Conservation (phyloP, 1,140 invertebrate genomes). For the Hirudo medicinalis region DNA sequence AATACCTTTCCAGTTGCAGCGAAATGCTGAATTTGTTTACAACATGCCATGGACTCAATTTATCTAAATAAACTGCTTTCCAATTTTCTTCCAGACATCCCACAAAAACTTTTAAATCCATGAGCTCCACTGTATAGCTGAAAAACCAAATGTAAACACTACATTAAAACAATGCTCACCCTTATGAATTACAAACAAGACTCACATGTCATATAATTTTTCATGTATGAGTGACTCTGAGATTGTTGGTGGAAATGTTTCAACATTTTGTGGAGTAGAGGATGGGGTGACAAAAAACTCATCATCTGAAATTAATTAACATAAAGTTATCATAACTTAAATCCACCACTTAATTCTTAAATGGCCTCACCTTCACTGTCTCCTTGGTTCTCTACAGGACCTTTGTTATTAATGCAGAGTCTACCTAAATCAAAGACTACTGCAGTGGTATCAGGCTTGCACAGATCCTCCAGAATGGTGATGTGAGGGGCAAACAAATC, state of each 20-base stretch:
- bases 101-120: constrained; percentile 73
- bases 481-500: constrained; percentile 87
- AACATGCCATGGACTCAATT: constrained; percentile 63
- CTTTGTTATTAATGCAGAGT: constrained; percentile 26
- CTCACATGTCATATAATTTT: constrained; percentile 58
- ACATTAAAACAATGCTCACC: not conserved
- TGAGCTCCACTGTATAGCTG: constrained; percentile 66
- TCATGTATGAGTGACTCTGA: constrained; percentile 56
- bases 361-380: no score
- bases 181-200: not conserved
- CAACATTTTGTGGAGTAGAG: constrained; percentile 56
- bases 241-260: constrained; percentile 29
- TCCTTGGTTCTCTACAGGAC: not conserved
- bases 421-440: constrained; percentile 47
- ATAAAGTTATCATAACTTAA: no score
- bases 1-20: constrained; percentile 50
- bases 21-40: constrained; percentile 80
- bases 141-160: constrained; percentile 20
- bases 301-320: constrained; percentile 23
- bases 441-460: constrained; percentile 60
- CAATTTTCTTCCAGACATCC: constrained; percentile 75
- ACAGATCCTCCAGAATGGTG: constrained; percentile 63
- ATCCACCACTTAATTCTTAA: no score
- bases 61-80: constrained; percentile 68
- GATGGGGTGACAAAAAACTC: constrained; percentile 72